A percentile compares a stretch with the other conserved stretches of the same genome.
Conservation (phyloP, 2,797 vertebrate genomes). For the Mastacembelus armatus region DNA sequence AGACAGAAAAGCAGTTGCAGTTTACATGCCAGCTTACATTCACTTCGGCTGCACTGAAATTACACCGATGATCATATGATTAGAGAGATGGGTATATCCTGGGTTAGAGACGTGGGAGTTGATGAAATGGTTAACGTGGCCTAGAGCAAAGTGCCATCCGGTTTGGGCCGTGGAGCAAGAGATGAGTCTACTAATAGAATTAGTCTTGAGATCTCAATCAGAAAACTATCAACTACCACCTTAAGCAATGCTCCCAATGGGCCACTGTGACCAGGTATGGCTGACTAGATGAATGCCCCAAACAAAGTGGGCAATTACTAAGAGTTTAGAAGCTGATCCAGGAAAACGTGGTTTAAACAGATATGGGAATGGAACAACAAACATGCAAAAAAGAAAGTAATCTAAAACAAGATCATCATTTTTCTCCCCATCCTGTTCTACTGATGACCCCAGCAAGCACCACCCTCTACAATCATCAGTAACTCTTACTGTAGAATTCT, state of each 20-base stretch:
- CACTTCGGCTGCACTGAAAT: slow-evolving; percentile 23
- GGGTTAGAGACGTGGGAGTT: slow-evolving; percentile 73
- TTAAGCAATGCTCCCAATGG: slow-evolving; percentile 2
- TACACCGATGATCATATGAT: slow-evolving; percentile 54
- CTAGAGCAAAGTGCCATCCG: slow-evolving; percentile 37
- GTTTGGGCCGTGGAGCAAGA: slow-evolving; percentile 33
- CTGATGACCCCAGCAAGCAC: slow-evolving; percentile 27
- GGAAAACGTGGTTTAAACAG: slow-evolving; percentile 41
- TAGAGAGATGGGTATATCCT: slow-evolving; percentile 65
- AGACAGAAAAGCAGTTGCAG: slow-evolving; percentile 39
- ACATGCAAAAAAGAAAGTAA: slow-evolving; percentile 74
- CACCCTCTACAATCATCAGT: slow-evolving; percentile 33
- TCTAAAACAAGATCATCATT: slow-evolving; percentile 16
- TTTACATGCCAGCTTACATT: not conserved
- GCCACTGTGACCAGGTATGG: not conserved
- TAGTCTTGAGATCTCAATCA: slow-evolving; percentile 56
- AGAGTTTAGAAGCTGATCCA: slow-evolving; percentile 31
- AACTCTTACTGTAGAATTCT: slow-evolving; percentile 14
- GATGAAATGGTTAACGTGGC: slow-evolving; percentile 71
- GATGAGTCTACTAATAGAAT: slow-evolving; percentile 48
- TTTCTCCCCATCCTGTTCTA: slow-evolving; percentile 26
- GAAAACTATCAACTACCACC: slow-evolving; percentile 45
- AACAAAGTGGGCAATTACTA: slow-evolving; percentile 10
- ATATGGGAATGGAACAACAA: slow-evolving; percentile 32
- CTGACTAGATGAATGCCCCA: slow-evolving; percentile 13